These are phyloP conservation scores for Enteromius paludinosus DNA, from an alignment of 2,797 vertebrate genomes.

Conservation along the genomic window DNA sequence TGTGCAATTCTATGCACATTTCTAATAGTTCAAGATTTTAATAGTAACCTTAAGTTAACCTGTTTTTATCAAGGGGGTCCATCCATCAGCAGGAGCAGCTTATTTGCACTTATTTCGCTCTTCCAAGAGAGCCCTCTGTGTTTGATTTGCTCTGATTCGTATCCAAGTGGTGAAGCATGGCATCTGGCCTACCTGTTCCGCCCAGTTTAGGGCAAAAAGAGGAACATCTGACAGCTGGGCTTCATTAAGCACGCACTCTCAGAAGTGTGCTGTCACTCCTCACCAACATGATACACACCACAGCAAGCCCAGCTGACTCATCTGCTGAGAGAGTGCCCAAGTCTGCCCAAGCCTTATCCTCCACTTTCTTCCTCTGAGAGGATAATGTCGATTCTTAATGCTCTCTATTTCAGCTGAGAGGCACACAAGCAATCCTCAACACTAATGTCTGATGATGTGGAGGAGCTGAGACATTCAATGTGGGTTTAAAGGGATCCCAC, in stretches of 20 bases:
- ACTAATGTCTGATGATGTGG: neutral
- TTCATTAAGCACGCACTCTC: constrained; percentile 20
- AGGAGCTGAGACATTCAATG: neutral
- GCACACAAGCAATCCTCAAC: constrained; percentile 1
- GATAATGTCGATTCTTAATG: constrained; percentile 18
- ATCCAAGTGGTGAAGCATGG: constrained; percentile 35
- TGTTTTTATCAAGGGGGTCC: neutral
- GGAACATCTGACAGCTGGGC: constrained; percentile 39
- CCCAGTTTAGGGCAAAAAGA: constrained; percentile 27
- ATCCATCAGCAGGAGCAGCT: neutral
- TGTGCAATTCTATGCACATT: neutral
- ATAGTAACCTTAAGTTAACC: neutral
- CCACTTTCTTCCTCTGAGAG: neutral
- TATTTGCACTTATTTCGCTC: neutral
- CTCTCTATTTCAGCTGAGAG: constrained; percentile 16
- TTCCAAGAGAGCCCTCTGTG: constrained; percentile 27
- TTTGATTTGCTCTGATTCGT: constrained; percentile 40
- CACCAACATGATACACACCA: constrained; percentile 17
- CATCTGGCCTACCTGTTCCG: constrained; percentile 31
- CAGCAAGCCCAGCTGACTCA: constrained; percentile 24
- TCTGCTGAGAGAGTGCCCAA: constrained; percentile 24
- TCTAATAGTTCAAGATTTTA: neutral
- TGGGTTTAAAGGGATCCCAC: neutral
- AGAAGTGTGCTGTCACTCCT: constrained; percentile 21
- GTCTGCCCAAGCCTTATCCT: neutral